phyloP scores from a whole-genome alignment of 2,888 invertebrate genomes.

The Chalcosyrphus nemorum region DNA sequence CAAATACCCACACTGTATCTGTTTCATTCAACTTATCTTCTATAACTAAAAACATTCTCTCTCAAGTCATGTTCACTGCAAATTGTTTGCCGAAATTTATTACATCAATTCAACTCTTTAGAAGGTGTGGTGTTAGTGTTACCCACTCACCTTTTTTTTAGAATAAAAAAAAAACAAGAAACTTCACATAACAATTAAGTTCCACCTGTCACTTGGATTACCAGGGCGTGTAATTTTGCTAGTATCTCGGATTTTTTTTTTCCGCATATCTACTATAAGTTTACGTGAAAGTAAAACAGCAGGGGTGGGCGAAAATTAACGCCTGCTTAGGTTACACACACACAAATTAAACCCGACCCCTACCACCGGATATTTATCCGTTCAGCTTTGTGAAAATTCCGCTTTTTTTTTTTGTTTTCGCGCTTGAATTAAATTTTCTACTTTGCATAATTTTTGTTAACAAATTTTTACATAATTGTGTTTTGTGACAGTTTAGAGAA shows the following conservation, averaged over 20 bases:
- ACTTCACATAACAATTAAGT: slow-evolving; percentile 56
- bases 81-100: slow-evolving; percentile 8
- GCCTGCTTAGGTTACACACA: slow-evolving; percentile 47
- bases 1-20: not conserved
- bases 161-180: too few relatives aligned
- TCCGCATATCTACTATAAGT: not conserved
- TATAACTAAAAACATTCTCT: not conserved
- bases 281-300: not conserved
- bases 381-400: not conserved
- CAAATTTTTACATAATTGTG: slow-evolving; percentile 48
- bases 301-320: slow-evolving; percentile 1
- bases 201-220: slow-evolving; percentile 55
- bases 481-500: slow-evolving; percentile 20
- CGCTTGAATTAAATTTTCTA: slow-evolving; percentile 59
- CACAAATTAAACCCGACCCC: slow-evolving; percentile 46
- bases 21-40: not conserved
- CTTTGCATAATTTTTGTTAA: slow-evolving; percentile 60
- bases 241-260: slow-evolving; percentile 1
- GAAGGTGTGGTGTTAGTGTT: not conserved
- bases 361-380: slow-evolving; percentile 11
- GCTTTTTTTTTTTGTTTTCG: not conserved
- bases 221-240: slow-evolving; percentile 12
- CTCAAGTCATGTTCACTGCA: not conserved
- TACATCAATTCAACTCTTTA: not conserved
- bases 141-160: not conserved